These are phyloP conservation scores for Harpagoxenus sublaevis DNA, from an alignment of 2,888 invertebrate genomes.

Conservation along the genomic window DNA sequence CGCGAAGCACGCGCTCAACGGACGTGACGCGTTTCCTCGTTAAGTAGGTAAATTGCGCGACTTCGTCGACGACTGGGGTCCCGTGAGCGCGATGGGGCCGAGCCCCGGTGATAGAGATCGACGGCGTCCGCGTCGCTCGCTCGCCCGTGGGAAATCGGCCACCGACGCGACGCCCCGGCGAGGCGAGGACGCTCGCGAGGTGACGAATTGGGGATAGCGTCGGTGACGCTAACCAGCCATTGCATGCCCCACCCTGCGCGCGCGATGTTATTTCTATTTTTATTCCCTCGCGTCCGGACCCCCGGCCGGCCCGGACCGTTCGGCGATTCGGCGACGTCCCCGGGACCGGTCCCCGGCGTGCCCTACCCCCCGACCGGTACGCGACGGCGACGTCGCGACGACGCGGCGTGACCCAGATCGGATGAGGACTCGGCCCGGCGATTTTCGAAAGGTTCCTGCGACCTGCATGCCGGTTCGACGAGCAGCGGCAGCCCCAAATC, in stretches of 20 bases:
- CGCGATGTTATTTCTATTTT: conserved; percentile 73
- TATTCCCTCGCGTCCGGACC: conserved; percentile 34
- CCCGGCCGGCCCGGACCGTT: neutral
- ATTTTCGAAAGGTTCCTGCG: neutral
- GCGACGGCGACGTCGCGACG: neutral
- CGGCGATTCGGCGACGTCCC: neutral
- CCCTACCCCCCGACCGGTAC: neutral
- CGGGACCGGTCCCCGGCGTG: neutral
- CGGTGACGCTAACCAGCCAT: conserved; percentile 82
- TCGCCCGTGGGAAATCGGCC: neutral
- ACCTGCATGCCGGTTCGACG: neutral
- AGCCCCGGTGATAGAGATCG: neutral
- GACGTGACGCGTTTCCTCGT: conserved; percentile 75
- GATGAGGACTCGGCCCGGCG: neutral
- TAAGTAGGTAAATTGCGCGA: conserved; percentile 66
- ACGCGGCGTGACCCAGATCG: conserved; percentile 27
- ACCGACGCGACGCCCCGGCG: neutral
- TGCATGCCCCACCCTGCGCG: conserved; percentile 81
- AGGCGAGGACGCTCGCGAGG: conserved; percentile 14
- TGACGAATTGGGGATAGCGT: conserved; percentile 71
- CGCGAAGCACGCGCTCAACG: conserved; percentile 64
- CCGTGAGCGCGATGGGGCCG: neutral
- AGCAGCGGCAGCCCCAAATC: neutral
- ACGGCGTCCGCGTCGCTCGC: neutral
- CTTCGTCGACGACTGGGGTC: neutral